Base-by-base conservation (phyloP, 2,888 invertebrate genomes). In the Fragum whitleyi region DNA sequence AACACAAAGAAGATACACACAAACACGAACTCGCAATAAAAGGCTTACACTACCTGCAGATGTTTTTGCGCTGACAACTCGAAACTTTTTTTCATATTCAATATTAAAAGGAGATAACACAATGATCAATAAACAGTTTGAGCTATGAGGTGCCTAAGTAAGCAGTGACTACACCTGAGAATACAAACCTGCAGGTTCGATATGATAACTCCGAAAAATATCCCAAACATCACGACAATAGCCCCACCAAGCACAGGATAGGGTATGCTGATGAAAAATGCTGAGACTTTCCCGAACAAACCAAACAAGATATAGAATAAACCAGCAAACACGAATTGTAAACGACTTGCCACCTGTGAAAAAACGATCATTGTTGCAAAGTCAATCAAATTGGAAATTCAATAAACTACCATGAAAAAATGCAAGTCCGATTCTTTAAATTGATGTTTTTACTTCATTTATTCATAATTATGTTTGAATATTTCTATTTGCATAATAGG, bases 191-290 rank as follows among this genome's bases (percentile, higher is more conserved):
- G 87, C 1, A 90, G 76, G 53, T 83, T 89, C 2, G 90, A 89
- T 5, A 90, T 51, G 21, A 89, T 86, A n/a, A 90, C 88, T 0
- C 89, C 87, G 14, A 86, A 80, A 42, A 90, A 87, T 61, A 90
- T 88, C 32, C 92, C 91, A 80, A 90, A 92, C 59, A 90, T 86
- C 7, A 91, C 85, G 51, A 91, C 83, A 71, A 91, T 88, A 0
- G 90, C 86, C 11, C 91, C 92, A 19, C 90, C 95, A n/a, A 95
- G 92, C 19, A 95, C 91, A 1, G 95, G 95, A 70, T 94, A 93
- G 2, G 95, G 95, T 68, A 95, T 94, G 11, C 93, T 94, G 57
- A 93, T 93, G 61, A 94, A 93, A 21, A 94, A 82, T 19, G 94
- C 94, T 1, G 94, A 94, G 65, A 94, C 91, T 86, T 94, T 95